Evolutionary conservation across 2,113 vertebrate species (phyloP).

Genomic region (Typhlomys cinereus): DNA sequence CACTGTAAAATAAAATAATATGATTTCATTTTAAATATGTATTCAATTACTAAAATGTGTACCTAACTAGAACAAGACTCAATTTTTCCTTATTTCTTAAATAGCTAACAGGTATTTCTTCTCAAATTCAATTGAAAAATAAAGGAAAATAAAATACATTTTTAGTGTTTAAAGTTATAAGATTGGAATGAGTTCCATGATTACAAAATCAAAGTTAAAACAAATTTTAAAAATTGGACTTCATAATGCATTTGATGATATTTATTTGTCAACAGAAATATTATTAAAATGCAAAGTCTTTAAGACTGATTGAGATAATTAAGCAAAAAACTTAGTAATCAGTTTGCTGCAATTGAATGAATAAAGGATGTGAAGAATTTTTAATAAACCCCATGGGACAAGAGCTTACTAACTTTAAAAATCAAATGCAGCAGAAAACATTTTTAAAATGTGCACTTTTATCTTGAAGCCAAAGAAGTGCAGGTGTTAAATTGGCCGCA

Average conservation of each 20-base stretch:
- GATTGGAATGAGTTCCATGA: slow-evolving; percentile 52
- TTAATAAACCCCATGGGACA: slow-evolving; percentile 49
- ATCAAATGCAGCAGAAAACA: not conserved
- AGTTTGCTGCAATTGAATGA: slow-evolving; percentile 50
- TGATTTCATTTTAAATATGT: slow-evolving; percentile 3
- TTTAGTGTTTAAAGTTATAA: slow-evolving; percentile 63
- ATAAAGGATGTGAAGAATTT: slow-evolving; percentile 48
- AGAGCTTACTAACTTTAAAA: slow-evolving; percentile 55
- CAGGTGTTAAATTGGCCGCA: slow-evolving; percentile 58
- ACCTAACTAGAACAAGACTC: not conserved
- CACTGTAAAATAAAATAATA: too few species aligned
- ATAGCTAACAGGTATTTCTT: slow-evolving; percentile 45
- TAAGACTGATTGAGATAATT: slow-evolving; percentile 60
- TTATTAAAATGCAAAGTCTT: slow-evolving; percentile 63
- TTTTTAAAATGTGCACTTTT: not conserved
- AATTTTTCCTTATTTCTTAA: slow-evolving; percentile 20
- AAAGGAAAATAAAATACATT: slow-evolving; percentile 28
- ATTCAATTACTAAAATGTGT: slow-evolving; percentile 13
- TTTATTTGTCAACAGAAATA: slow-evolving; percentile 61
- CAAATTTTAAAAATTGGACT: slow-evolving; percentile 58
- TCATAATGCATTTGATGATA: slow-evolving; percentile 40
- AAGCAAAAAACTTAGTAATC: slow-evolving; percentile 57
- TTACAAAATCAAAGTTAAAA: slow-evolving; percentile 69
- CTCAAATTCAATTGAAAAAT: slow-evolving; percentile 42
- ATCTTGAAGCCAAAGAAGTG: slow-evolving; percentile 41